Percentiles rank a stretch among this genome's conserved stretches.
Conservation (phyloP, 2,797 vertebrate genomes). For the Lepidocolaptes lacrymiger region DNA sequence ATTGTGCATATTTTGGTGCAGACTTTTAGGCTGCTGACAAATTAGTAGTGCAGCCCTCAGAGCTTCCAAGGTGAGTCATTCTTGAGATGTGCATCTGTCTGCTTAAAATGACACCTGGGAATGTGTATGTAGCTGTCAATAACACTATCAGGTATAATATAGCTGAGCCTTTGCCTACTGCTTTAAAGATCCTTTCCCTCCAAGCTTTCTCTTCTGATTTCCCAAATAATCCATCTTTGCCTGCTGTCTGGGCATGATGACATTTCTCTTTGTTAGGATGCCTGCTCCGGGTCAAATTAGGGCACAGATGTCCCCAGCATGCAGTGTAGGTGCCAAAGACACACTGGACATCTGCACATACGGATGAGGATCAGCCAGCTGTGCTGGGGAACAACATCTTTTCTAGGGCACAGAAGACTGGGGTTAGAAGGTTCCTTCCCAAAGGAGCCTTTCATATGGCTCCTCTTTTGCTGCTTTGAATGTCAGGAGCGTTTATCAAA, state of each 20-base stretch:
- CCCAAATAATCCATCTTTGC: background rate
- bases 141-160: background rate
- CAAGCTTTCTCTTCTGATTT: background rate
- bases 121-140: background rate
- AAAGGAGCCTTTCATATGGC: conserved; percentile 4
- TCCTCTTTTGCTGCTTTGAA: background rate
- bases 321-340: background rate
- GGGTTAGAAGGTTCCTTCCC: conserved; percentile 27
- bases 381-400: background rate
- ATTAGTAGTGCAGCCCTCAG: background rate
- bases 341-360: conserved; percentile 2
- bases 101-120: background rate
- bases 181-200: background rate
- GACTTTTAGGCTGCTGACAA: background rate
- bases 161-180: background rate
- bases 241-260: background rate
- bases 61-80: background rate
- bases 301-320: background rate
- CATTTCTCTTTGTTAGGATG: background rate
- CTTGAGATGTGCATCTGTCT: background rate
- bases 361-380: conserved; percentile 9
- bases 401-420: conserved; percentile 8
- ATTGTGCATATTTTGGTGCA: background rate
- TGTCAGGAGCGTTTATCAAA: background rate
- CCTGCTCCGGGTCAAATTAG: background rate